Conservation (phyloP, 2,888 invertebrate species). For the Electrophaes corylata region DNA sequence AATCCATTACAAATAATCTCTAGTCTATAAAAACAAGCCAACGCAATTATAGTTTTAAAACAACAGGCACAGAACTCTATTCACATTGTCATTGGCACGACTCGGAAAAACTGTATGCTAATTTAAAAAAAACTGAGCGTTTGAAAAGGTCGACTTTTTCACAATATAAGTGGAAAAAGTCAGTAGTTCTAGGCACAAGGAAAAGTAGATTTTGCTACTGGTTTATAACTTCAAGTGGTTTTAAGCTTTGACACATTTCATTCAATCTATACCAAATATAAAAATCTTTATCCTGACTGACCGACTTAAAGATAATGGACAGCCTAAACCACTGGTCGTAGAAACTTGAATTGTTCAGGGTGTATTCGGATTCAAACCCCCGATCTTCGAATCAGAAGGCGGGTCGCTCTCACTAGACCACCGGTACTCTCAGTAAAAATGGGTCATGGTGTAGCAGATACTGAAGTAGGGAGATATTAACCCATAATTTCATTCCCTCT, state of each 20-base stretch:
- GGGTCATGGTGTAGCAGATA: no score
- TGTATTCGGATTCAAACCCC: no score
- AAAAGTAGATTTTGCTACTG: slow-evolving; percentile 13
- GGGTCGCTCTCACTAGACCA: no score
- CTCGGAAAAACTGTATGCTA: slow-evolving; percentile 36
- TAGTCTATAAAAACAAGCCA: slow-evolving; percentile 30
- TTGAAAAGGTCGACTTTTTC: slow-evolving; percentile 41
- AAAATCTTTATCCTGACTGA: no score
- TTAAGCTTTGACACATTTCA: neutral
- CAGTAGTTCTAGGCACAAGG: slow-evolving; percentile 8
- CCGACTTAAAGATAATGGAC: no score
- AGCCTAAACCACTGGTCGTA: no score
- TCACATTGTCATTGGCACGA: slow-evolving; percentile 39
- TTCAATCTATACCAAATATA: no score
- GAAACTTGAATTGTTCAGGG: no score
- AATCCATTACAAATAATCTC: slow-evolving; percentile 27
- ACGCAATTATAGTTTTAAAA: slow-evolving; percentile 36
- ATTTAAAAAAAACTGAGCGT: slow-evolving; percentile 34
- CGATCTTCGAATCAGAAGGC: no score
- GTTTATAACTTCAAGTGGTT: neutral
- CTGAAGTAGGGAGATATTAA: no score
- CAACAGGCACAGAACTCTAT: slow-evolving; percentile 31
- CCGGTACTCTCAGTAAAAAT: no score
- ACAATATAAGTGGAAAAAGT: slow-evolving; percentile 50
- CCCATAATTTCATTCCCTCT: no score